Percentiles rank a stretch among this genome's conserved stretches.
These are phyloP conservation scores for Callithrix jacchus DNA, from an alignment of 2,113 vertebrate species.

Conservation along the genomic window DNA sequence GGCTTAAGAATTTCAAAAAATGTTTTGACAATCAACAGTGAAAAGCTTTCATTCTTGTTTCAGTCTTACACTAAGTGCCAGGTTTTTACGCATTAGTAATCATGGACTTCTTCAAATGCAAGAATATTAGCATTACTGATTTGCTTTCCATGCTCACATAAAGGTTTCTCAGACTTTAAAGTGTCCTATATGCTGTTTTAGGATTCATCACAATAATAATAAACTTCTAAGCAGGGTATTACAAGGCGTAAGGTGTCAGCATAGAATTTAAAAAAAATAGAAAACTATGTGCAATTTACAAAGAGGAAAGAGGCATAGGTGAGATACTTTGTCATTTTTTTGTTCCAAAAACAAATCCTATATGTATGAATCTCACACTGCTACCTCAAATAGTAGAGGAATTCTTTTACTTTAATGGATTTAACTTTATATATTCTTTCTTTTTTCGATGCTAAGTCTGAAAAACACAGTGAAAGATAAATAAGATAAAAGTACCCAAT, in stretches of 20 bases:
- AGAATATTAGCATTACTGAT: slow-evolving; percentile 74
- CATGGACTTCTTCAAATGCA: slow-evolving; percentile 65
- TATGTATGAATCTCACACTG: background rate
- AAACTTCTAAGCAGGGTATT: background rate
- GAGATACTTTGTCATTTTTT: background rate
- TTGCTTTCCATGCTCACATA: slow-evolving; percentile 73
- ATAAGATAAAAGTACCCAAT: background rate
- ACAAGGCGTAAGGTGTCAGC: background rate
- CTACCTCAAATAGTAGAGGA: background rate
- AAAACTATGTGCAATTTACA: background rate
- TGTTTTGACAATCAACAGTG: slow-evolving; percentile 83
- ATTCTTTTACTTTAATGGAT: background rate
- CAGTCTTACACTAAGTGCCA: slow-evolving; percentile 65
- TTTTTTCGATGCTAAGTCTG: slow-evolving; percentile 8
- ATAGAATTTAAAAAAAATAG: background rate
- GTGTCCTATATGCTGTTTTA: slow-evolving; percentile 34
- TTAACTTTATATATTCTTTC: slow-evolving; percentile 1
- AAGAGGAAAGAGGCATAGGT: background rate
- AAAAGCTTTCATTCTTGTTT: slow-evolving; percentile 82
- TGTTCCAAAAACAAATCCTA: background rate
- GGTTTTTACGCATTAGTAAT: slow-evolving; percentile 72
- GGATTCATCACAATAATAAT: slow-evolving; percentile 54
- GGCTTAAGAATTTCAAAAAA: slow-evolving; percentile 79
- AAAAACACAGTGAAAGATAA: background rate
- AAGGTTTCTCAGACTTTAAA: slow-evolving; percentile 39